phyloP scores from a whole-genome alignment of 2,888 invertebrate genomes.

The Cantharis nigra region DNA sequence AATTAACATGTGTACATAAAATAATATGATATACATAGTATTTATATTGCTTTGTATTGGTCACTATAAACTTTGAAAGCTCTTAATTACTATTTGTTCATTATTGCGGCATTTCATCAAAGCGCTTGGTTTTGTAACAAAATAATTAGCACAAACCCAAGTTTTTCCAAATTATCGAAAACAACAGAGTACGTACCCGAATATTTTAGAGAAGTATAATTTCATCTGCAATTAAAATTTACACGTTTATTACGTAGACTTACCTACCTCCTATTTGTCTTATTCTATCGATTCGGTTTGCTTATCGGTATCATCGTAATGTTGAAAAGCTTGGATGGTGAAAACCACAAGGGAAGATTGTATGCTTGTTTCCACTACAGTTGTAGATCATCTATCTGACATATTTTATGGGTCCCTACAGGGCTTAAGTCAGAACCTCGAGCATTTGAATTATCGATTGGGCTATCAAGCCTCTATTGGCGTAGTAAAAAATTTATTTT shows the following conservation, averaged over 20 bases:
- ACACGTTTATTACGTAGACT: background rate
- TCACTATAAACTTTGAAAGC: background rate
- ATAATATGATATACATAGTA: background rate
- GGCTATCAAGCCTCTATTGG: conserved; percentile 1
- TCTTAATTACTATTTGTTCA: background rate
- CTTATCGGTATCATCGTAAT: conserved; percentile 17
- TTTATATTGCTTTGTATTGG: background rate
- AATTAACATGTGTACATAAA: background rate
- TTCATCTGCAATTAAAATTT: background rate
- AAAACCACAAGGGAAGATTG: conserved; percentile 21
- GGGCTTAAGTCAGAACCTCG: conserved; percentile 11
- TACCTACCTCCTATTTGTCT: background rate
- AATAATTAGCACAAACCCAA: background rate
- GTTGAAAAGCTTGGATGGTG: conserved; percentile 13
- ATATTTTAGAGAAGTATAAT: background rate
- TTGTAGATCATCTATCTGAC: conserved; percentile 25
- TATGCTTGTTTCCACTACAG: conserved; percentile 22
- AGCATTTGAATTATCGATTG: conserved; percentile 20
- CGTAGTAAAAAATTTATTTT: background rate
- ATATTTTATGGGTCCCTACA: conserved; percentile 20
- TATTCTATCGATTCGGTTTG: conserved; percentile 1
- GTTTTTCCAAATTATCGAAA: background rate
- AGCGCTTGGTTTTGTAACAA: background rate
- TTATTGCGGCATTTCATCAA: background rate
- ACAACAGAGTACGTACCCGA: background rate